These are phyloP conservation scores for Sphaeramia orbicularis DNA, from an alignment of 2,797 vertebrate genomes.

Conservation along the genomic window DNA sequence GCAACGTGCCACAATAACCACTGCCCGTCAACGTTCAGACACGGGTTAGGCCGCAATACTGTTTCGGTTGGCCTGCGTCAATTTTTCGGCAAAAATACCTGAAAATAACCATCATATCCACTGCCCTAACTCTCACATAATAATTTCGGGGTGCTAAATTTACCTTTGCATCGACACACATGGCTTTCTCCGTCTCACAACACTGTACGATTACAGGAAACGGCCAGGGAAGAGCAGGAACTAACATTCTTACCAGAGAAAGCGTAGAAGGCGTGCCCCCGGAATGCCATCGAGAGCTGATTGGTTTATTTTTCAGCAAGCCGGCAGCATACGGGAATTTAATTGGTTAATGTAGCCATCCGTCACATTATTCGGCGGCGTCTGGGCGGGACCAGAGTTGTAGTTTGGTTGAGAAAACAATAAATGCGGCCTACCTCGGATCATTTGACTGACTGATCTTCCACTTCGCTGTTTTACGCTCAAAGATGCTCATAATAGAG, in stretches of 20 bases:
- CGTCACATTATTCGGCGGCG: slow-evolving; percentile 44
- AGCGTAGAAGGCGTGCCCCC: slow-evolving; percentile 73
- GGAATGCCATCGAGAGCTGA: slow-evolving; percentile 36
- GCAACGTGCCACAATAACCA: slow-evolving; percentile 90
- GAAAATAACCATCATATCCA: slow-evolving; percentile 72
- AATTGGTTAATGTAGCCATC: slow-evolving; percentile 65
- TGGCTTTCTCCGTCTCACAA: slow-evolving; percentile 92
- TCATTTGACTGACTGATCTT: slow-evolving; percentile 73
- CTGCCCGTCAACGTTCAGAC: slow-evolving; percentile 84
- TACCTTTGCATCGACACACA: slow-evolving; percentile 91
- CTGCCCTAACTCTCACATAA: slow-evolving; percentile 71
- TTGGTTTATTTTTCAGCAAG: slow-evolving; percentile 65
- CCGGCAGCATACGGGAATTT: slow-evolving; percentile 55
- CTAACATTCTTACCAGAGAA: slow-evolving; percentile 85
- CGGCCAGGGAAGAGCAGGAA: slow-evolving; percentile 89
- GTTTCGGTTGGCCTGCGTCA: slow-evolving; percentile 78
- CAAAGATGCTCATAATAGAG: slow-evolving; percentile 6
- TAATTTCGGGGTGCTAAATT: slow-evolving; percentile 86
- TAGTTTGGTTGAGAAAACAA: slow-evolving; percentile 83
- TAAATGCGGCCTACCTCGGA: slow-evolving; percentile 86
- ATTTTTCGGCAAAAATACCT: slow-evolving; percentile 74
- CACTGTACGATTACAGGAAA: slow-evolving; percentile 91
- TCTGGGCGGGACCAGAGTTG: slow-evolving; percentile 75
- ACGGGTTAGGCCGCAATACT: slow-evolving; percentile 86
- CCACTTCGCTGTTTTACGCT: slow-evolving; percentile 52